Percentiles rank a stretch among this genome's conserved stretches.
Evolutionary conservation across 2,888 invertebrate genomes (phyloP).

Genomic region (Branchellion lobata): DNA sequence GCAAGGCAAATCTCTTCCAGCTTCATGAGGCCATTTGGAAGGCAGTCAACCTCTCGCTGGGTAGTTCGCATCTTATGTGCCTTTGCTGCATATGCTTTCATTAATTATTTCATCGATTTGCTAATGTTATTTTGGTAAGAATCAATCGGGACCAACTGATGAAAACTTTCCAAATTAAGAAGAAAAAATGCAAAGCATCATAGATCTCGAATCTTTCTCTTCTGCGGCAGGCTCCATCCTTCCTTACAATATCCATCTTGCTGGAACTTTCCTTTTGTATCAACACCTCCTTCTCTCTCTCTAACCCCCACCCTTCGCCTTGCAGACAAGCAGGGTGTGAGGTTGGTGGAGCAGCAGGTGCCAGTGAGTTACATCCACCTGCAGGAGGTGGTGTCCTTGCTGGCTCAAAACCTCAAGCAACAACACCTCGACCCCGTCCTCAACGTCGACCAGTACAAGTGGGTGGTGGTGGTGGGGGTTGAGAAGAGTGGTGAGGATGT

Average conservation of each 20-base stretch:
- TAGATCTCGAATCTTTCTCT: too few relatives aligned
- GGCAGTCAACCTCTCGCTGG: slow-evolving; percentile 67
- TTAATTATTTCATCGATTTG: not conserved
- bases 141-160: too few relatives aligned
- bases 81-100: not conserved
- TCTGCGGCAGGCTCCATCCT: too few relatives aligned
- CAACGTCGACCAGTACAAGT: slow-evolving; percentile 62
- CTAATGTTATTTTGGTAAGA: too few relatives aligned
- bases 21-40: slow-evolving; percentile 89
- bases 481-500: not conserved
- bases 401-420: slow-evolving; percentile 72
- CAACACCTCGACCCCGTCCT: slow-evolving; percentile 63
- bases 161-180: too few relatives aligned
- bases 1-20: slow-evolving; percentile 77
- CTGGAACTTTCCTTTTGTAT: too few relatives aligned
- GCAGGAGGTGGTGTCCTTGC: slow-evolving; percentile 81
- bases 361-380: slow-evolving; percentile 92
- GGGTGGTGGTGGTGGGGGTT: slow-evolving; percentile 32
- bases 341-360: slow-evolving; percentile 85
- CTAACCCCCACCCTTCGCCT: too few relatives aligned
- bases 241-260: too few relatives aligned
- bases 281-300: too few relatives aligned
- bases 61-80: not conserved
- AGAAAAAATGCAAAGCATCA: too few relatives aligned
- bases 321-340: slow-evolving; percentile 78